Conservation (phyloP, 1,140 invertebrate species). For the Chironomus striatipennis region DNA sequence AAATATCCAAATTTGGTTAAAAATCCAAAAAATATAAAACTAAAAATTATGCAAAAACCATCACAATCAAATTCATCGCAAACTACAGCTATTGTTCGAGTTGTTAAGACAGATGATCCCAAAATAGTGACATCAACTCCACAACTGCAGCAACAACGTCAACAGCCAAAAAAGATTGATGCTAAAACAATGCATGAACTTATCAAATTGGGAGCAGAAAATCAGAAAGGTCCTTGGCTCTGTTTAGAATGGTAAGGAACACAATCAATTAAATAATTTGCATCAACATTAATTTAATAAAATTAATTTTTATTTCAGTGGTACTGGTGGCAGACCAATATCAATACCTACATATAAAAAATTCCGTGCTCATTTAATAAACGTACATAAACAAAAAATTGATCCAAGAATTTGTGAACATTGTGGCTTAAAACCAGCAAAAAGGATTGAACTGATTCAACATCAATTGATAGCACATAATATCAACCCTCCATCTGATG, state of each 20-base stretch:
- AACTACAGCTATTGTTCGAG: slow-evolving; percentile 40
- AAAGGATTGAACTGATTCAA: slow-evolving; percentile 66
- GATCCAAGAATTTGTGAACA: slow-evolving; percentile 72
- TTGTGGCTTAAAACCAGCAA: slow-evolving; percentile 67
- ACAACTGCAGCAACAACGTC: slow-evolving; percentile 36
- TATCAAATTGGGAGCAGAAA: slow-evolving; percentile 45
- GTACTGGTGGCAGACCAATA: slow-evolving; percentile 51
- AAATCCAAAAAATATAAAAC: slow-evolving; percentile 75
- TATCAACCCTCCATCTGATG: slow-evolving; percentile 56
- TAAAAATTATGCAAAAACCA: slow-evolving; percentile 67
- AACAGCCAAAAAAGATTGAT: slow-evolving; percentile 38
- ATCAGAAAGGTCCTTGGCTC: slow-evolving; percentile 55
- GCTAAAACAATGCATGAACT: slow-evolving; percentile 41
- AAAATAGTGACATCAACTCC: background rate
- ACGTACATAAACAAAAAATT: slow-evolving; percentile 71
- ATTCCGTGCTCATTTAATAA: slow-evolving; percentile 70
- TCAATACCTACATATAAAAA: slow-evolving; percentile 67
- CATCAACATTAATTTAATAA: too few relatives aligned
- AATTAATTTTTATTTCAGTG: slow-evolving; percentile 30
- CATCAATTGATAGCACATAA: slow-evolving; percentile 75
- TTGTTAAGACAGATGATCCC: slow-evolving; percentile 27
- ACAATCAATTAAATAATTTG: too few relatives aligned
- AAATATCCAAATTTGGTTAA: slow-evolving; percentile 81
- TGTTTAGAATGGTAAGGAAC: slow-evolving; percentile 46
- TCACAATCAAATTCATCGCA: slow-evolving; percentile 30